These are phyloP conservation scores for Schizotus pectinicornis DNA, from an alignment of 2,888 invertebrate species.

Conservation along the genomic window DNA sequence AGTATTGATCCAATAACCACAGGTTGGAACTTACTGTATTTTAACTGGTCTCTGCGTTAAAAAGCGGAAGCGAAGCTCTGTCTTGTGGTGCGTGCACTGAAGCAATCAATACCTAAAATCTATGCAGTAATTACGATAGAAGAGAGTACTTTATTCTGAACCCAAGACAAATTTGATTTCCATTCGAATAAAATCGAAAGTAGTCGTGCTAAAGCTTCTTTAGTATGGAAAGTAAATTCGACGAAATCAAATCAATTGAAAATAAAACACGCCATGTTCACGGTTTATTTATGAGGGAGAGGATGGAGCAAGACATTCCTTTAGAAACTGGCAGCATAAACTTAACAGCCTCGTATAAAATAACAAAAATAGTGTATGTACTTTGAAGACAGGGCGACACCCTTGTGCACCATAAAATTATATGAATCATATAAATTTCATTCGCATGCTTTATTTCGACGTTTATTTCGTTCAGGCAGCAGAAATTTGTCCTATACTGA, in stretches of 20 bases:
- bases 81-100: too few species aligned
- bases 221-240: conserved; percentile 10
- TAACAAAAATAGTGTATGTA: conserved; percentile 13
- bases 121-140: too few species aligned
- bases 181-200: conserved; percentile 2
- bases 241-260: conserved; percentile 12
- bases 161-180: conserved; percentile 3
- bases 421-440: conserved; percentile 18
- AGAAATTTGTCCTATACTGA: too few species aligned
- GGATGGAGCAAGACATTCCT: conserved; percentile 4
- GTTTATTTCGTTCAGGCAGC: neutral
- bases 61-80: too few species aligned
- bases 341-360: conserved; percentile 9
- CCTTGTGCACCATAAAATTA: conserved; percentile 6
- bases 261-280: conserved; percentile 1
- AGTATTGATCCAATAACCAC: too few species aligned
- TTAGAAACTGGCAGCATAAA: conserved; percentile 13
- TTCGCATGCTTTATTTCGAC: conserved; percentile 4
- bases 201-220: neutral
- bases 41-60: too few species aligned
- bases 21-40: too few species aligned
- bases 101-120: too few species aligned
- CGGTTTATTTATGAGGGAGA: conserved; percentile 8
- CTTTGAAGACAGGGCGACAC: conserved; percentile 10
- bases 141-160: neutral